A percentile compares a stretch with the other conserved stretches of the same genome.
These are phyloP conservation scores for Pygoscelis antarcticus DNA, from an alignment of 2,113 vertebrate species.

Conservation along the genomic window DNA sequence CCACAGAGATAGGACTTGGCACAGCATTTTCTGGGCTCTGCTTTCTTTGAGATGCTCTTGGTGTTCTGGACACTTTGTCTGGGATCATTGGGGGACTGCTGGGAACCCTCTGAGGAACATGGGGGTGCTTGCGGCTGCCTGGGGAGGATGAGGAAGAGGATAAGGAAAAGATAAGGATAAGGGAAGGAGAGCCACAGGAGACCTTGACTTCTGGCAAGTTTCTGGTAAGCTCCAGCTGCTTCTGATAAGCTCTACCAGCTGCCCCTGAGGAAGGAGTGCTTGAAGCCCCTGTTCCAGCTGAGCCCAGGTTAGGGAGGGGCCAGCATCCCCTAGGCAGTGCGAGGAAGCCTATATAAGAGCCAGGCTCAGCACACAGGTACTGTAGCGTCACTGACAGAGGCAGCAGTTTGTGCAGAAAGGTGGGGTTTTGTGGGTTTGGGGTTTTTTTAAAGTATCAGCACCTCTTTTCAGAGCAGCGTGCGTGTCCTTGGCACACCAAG, in stretches of 20 bases:
- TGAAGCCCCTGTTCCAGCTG: not conserved
- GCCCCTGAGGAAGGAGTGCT: not conserved
- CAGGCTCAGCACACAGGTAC: not conserved
- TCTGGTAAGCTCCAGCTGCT: not conserved
- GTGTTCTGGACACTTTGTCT: not conserved
- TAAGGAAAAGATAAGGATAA: not conserved
- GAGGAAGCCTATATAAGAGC: not conserved
- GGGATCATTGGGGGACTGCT: not conserved
- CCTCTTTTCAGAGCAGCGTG: not conserved
- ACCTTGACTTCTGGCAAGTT: not conserved
- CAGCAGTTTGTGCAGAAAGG: not conserved
- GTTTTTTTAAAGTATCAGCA: not conserved
- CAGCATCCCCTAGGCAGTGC: not conserved
- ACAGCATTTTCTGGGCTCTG: not conserved
- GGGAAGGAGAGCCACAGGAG: not conserved
- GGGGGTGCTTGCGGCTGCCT: not conserved
- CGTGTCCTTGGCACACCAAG: fast-evolving
- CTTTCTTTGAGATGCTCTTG: not conserved
- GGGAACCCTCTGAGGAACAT: not conserved
- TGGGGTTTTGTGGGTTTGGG: too few relatives aligned
- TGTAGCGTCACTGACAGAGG: not conserved
- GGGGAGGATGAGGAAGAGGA: not conserved
- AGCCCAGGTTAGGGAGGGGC: not conserved
- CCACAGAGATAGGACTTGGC: not conserved
- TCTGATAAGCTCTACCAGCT: not conserved